Evolutionary conservation across 2,888 invertebrate species (phyloP).

Genomic region (Sesamia inferens): DNA sequence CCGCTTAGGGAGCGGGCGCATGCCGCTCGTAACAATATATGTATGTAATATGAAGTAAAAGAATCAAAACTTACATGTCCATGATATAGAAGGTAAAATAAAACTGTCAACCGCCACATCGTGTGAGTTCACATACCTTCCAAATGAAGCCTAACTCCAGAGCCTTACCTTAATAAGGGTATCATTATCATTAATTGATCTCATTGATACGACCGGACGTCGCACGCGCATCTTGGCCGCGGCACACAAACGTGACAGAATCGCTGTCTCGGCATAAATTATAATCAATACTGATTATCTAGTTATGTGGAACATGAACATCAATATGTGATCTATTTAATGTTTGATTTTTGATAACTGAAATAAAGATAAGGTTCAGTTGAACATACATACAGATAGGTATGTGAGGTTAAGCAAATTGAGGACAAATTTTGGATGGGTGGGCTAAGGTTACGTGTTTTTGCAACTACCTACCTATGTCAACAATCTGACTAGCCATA

Average conservation of each 20-base stretch:
- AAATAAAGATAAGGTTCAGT: conserved; percentile 8
- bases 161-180: conserved; percentile 52
- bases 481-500: background rate
- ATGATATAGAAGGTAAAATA: conserved; percentile 53
- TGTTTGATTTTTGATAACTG: conserved; percentile 12
- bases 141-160: conserved; percentile 54
- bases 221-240: conserved; percentile 26
- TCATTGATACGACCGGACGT: conserved; percentile 54
- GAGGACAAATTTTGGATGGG: background rate
- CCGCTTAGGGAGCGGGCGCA: no score
- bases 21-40: no score
- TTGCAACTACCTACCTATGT: background rate
- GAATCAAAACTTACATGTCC: conserved; percentile 54
- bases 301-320: conserved; percentile 62
- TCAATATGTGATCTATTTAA: conserved; percentile 36
- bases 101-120: conserved; percentile 64
- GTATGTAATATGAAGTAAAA: background rate
- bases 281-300: conserved; percentile 61
- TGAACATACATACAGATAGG: background rate
- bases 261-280: conserved; percentile 44
- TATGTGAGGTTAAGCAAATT: conserved; percentile 8
- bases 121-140: conserved; percentile 64
- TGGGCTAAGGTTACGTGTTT: background rate
- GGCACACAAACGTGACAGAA: conserved; percentile 64
- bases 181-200: conserved; percentile 50